Base-by-base conservation (phyloP, 2,888 invertebrate genomes). In the Hirtodrosophila trivittata region DNA sequence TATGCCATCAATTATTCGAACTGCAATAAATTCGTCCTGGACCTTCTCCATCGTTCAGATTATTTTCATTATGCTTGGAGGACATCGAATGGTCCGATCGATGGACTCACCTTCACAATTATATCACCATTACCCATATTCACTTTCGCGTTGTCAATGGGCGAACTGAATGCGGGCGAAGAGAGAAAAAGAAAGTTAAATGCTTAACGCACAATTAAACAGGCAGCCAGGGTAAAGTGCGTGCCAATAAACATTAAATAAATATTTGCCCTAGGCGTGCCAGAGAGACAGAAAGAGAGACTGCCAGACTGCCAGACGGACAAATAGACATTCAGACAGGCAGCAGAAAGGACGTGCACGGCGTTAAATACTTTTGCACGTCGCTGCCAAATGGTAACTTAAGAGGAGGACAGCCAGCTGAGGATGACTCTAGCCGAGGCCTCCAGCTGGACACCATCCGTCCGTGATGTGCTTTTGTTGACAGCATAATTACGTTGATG, bases 191-290 rank as follows among this genome's bases (percentile, higher is more conserved):
- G 42, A 55, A 56, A 67, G 68, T 68, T 65, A 60, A 78, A 71
- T 80, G 81, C 66, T 87, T 85, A 66, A 81, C 86, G 86, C 85
- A 50, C 85, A 87, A 80, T 80, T 87, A 82, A 82, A 66, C 77
- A 66, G 57, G 42, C 58, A 52, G 75, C 47, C 70, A 38, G 46
- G 43, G 60, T 54, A 58, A 62, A 68, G 86, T 70, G 85, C 82
- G 75, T 73, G 85, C 60, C 75, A 85, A 87, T 83, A 78, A 87
- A 75, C 83, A 78, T 87, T 86, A 75, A 86, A 82, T 86, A 87
- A 86, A 85, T 85, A 80, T 80, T 85, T 78, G 41, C 66, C 32
- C 62, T 55, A 46, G 55, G 52, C 67, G 55, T 55, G 41, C 47
- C 60, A 65, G 46, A 38, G 45, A 50, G 32, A 47, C 30, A 46